These are phyloP conservation scores for Chydorus sphaericus DNA, from an alignment of 2,888 invertebrate genomes.

Conservation along the genomic window DNA sequence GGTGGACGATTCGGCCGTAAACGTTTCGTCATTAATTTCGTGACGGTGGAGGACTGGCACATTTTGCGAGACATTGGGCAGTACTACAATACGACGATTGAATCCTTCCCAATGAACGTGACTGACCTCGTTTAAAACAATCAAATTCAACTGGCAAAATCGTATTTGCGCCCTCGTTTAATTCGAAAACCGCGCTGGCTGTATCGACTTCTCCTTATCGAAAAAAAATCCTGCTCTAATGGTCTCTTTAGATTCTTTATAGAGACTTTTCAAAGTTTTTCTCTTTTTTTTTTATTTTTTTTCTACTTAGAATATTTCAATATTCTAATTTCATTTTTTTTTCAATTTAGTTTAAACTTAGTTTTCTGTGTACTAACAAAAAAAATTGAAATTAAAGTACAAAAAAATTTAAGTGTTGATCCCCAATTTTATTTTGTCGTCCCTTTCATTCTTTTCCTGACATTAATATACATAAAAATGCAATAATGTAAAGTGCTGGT, in stretches of 20 bases:
- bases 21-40: constrained; percentile 99
- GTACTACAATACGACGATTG: constrained; percentile 95
- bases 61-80: constrained; percentile 93
- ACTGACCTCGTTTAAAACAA: constrained; percentile 85
- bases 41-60: constrained; percentile 88
- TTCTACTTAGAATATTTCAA: too few species aligned
- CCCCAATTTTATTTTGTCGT: too few species aligned
- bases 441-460: too few species aligned
- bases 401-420: too few species aligned
- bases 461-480: too few species aligned
- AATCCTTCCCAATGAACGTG: constrained; percentile 99
- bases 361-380: too few species aligned
- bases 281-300: too few species aligned
- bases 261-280: too few species aligned
- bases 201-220: background rate
- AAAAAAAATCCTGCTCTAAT: background rate
- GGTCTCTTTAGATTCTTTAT: background rate
- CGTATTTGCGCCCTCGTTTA: background rate
- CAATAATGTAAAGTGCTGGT: too few species aligned
- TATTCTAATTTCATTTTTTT: too few species aligned
- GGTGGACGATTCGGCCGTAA: constrained; percentile 99
- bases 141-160: background rate
- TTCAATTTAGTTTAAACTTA: too few species aligned
- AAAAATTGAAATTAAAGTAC: too few species aligned
- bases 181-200: constrained; percentile 1